Conservation (phyloP, 2,888 invertebrate species). For the Machimus rusticus region DNA sequence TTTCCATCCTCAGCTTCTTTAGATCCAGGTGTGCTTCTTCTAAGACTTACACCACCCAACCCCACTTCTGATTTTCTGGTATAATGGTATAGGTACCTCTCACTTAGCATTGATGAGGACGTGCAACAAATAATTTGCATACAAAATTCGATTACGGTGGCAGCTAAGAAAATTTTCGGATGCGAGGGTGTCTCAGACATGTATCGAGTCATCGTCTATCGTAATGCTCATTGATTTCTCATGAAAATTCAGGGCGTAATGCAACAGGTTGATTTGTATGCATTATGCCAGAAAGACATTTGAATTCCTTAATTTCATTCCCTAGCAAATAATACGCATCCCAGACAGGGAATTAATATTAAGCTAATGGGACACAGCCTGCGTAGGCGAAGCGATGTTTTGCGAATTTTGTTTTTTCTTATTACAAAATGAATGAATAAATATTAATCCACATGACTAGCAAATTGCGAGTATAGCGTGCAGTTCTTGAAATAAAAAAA, state of each 20-base stretch:
- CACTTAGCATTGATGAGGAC: not conserved
- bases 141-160: not conserved
- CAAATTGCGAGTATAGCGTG: not conserved
- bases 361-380: not conserved
- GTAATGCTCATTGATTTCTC: not conserved
- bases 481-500: not conserved
- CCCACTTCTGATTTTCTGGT: not conserved
- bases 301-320: not conserved
- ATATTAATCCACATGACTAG: not conserved
- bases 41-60: not conserved
- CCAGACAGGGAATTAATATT: not conserved
- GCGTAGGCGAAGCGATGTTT: not conserved
- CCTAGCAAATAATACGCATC: not conserved
- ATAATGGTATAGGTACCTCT: not conserved
- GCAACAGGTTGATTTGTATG: not conserved
- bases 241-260: not conserved
- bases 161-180: not conserved
- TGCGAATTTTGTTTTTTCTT: not conserved
- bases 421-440: not conserved
- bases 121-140: not conserved
- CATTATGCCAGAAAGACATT: not conserved
- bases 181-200: not conserved
- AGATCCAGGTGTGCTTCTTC: not conserved
- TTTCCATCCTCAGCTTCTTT: not conserved
- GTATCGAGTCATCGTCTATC: not conserved